Conservation (phyloP, 1,140 invertebrate species). For the Trachymyrmex cornetzi region DNA sequence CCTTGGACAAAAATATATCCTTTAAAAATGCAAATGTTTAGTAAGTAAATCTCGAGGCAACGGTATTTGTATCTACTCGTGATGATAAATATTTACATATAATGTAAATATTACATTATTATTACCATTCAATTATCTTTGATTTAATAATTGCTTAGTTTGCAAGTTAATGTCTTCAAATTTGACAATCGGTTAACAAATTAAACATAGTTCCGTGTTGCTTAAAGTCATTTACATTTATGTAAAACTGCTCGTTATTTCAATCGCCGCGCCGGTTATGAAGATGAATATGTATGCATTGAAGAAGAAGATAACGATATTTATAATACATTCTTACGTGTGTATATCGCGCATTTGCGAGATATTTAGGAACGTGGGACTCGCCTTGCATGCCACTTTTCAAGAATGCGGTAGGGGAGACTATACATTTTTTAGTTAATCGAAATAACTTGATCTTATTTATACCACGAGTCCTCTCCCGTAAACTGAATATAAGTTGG, state of each 20-base stretch:
- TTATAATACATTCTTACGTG: slow-evolving; percentile 46
- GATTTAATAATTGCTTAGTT: slow-evolving; percentile 6
- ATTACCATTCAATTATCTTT: slow-evolving; percentile 17
- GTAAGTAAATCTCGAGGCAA: neutral
- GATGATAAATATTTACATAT: neutral
- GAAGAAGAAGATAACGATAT: slow-evolving; percentile 25
- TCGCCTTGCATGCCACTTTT: slow-evolving; percentile 22
- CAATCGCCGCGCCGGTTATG: neutral
- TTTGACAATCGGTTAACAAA: slow-evolving; percentile 31
- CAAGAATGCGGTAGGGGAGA: slow-evolving; percentile 38
- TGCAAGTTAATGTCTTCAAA: slow-evolving; percentile 4
- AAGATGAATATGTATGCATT: slow-evolving; percentile 29
- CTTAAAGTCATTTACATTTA: neutral
- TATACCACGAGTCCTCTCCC: slow-evolving; percentile 8
- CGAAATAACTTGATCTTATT: slow-evolving; percentile 52
- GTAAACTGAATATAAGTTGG: slow-evolving; percentile 20
- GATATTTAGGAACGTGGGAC: slow-evolving; percentile 55
- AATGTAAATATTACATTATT: neutral
- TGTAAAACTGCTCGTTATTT: slow-evolving; percentile 15
- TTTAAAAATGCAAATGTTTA: slow-evolving; percentile 6
- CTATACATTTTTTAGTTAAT: slow-evolving; percentile 48
- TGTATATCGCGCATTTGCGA: slow-evolving; percentile 11
- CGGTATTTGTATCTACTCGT: neutral
- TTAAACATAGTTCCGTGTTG: neutral
- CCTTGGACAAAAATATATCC: neutral